These are phyloP conservation scores for Reticulitermes lucifugus DNA, from an alignment of 2,888 invertebrate species.

Conservation along the genomic window DNA sequence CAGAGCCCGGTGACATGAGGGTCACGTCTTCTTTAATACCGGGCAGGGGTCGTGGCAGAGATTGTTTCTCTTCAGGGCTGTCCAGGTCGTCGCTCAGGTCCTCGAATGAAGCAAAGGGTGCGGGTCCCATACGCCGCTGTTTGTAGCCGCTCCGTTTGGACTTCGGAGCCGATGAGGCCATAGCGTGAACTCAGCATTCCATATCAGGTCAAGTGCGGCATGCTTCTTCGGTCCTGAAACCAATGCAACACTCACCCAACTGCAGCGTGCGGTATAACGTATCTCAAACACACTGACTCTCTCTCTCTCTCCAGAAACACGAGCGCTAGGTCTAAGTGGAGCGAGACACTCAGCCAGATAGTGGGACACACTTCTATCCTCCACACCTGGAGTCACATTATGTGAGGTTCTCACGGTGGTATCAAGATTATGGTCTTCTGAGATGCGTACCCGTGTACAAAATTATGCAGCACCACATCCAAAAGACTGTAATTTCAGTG, in stretches of 20 bases:
- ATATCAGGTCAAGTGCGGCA: background rate
- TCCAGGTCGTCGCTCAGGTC: conserved; percentile 85
- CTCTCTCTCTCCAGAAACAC: background rate
- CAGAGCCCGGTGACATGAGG: conserved; percentile 55
- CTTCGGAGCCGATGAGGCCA: conserved; percentile 45
- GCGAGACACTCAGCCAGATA: background rate
- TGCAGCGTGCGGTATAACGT: background rate
- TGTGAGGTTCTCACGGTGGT: too few species aligned
- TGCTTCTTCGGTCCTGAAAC: background rate
- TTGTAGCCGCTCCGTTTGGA: conserved; percentile 55
- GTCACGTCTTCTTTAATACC: conserved; percentile 64
- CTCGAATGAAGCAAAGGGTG: conserved; percentile 95
- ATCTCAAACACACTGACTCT: background rate
- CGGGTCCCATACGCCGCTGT: conserved; percentile 89
- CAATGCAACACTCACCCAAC: background rate
- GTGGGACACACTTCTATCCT: too few species aligned
- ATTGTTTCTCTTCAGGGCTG: conserved; percentile 63
- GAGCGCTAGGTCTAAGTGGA: background rate
- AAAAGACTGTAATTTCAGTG: too few species aligned
- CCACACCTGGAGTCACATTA: too few species aligned
- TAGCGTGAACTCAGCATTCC: conserved; percentile 9
- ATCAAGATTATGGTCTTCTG: too few species aligned
- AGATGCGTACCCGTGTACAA: too few species aligned
- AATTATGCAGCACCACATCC: too few species aligned
- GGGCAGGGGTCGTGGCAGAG: conserved; percentile 60